These are phyloP conservation scores for Kryptopterus vitreolus DNA, from an alignment of 2,797 vertebrate genomes.

Conservation along the genomic window DNA sequence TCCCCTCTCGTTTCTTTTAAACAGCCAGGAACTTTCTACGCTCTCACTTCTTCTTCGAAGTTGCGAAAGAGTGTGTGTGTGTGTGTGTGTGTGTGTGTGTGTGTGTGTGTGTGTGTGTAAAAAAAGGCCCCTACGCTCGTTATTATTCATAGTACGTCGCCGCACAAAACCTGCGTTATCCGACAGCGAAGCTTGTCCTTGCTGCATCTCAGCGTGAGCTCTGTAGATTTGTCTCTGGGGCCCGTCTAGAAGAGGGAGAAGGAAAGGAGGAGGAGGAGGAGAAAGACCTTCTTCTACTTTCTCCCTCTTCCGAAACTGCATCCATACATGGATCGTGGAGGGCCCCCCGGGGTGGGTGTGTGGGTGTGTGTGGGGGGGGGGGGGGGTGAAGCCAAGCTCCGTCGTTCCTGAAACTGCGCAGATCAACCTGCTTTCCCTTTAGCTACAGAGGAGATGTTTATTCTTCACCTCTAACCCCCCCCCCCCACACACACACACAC, in stretches of 20 bases:
- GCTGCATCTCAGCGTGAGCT: conserved; percentile 45
- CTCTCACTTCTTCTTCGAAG: neutral
- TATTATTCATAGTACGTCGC: conserved; percentile 37
- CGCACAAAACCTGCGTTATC: conserved; percentile 36
- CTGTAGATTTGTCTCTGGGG: conserved; percentile 10
- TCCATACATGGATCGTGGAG: conserved; percentile 55
- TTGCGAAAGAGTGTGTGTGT: neutral
- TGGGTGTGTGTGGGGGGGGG: no score
- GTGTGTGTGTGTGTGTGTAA: neutral
- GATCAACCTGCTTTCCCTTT: conserved; percentile 23
- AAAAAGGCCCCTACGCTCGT: conserved; percentile 20
- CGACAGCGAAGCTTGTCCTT: conserved; percentile 36
- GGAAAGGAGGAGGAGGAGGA: neutral
- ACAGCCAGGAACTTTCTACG: neutral
- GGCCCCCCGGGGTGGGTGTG: no score
- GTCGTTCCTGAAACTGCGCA: conserved; percentile 47
- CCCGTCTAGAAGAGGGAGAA: neutral
- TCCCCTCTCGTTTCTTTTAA: neutral
- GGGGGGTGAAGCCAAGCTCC: conserved; percentile 20
- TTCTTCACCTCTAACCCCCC: neutral
- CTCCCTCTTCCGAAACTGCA: neutral
- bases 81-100: neutral
- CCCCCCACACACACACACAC: no score
- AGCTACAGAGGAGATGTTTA: conserved; percentile 38
- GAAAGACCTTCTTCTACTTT: neutral